Evolutionary conservation across 2,888 invertebrate genomes (phyloP), one percentile per base, ranked within the genome.

Genomic region (Erebia aethiops): DNA sequence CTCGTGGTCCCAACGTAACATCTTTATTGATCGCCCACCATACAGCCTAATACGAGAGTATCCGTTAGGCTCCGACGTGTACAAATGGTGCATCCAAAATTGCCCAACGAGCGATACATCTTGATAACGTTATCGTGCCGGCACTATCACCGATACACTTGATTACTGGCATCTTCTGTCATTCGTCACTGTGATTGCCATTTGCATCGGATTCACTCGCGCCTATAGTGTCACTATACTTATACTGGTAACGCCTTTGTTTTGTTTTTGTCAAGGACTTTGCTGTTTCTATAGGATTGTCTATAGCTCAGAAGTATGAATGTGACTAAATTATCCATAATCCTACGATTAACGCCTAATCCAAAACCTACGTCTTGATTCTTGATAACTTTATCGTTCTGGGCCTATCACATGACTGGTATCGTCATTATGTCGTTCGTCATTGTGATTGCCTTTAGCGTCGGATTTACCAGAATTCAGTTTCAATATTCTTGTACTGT

Each of bases 41-140:
- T 78, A 79, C 71, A 73, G 77, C 79, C 81, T 82, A 84, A 85
- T 83, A 81, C 80, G 77, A 71, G 80, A 77, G 78, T 78, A 80
- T 81, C 82, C 77, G 78, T 80, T 79, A 80, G 74, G 67, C 65
- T 73, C 71, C 70, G 86, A 86, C 85, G 80, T 81, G 75, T 82
- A 87, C 81, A 83, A 84, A 87, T 87, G 82, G 80, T 80, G 81
- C 78, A 84, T 82, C 83, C 82, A 77, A 86, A 86, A 86, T 85
- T 84, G 82, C 80, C 78, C 76, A 77, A 77, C 79, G 72, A 77
- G 75, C 79, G 78, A 83, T 81, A 77, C 74, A 77, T 81, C 80
- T 78, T 71, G 80, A 79, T 78, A 35, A 77, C 78, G 76, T 77
- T 78, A 80, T 78, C 80, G 74, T 77, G 76, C 78, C 77, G 71